Conservation (phyloP, 2,113 vertebrate genomes). For the Protobothrops mucrosquamatus region DNA sequence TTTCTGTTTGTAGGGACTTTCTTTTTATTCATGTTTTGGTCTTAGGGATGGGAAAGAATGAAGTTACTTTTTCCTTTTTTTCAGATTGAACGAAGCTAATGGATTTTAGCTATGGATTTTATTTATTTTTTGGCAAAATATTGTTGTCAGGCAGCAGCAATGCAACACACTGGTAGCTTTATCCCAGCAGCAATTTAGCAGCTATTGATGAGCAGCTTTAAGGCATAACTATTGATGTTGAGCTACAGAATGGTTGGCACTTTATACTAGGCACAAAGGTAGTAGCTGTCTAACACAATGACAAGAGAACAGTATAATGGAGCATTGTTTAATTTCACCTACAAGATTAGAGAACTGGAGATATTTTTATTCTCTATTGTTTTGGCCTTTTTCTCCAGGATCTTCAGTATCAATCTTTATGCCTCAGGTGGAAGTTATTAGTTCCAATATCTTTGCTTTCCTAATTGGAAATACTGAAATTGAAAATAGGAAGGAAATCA, state of each 20-base stretch:
- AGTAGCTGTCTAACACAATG: neutral
- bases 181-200: neutral
- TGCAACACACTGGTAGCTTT: neutral
- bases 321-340: neutral
- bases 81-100: neutral
- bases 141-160: neutral
- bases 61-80: neutral
- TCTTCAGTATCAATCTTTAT: neutral
- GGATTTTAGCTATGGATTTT: too few relatives aligned
- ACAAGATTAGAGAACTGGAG: neutral
- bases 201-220: neutral
- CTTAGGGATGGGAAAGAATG: neutral
- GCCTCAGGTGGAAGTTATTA: too few relatives aligned
- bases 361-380: neutral
- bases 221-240: neutral
- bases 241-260: neutral
- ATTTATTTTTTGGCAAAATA: neutral
- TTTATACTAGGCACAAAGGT: neutral
- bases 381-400: neutral
- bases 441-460: too few relatives aligned
- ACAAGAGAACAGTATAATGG: neutral
- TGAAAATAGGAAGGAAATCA: too few relatives aligned
- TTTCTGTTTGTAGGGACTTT: neutral
- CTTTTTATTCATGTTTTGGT: neutral
- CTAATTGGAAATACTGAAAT: too few relatives aligned